Evolutionary conservation across 2,113 vertebrate genomes (phyloP).

Genomic region (Corythornis madagascariensis): DNA sequence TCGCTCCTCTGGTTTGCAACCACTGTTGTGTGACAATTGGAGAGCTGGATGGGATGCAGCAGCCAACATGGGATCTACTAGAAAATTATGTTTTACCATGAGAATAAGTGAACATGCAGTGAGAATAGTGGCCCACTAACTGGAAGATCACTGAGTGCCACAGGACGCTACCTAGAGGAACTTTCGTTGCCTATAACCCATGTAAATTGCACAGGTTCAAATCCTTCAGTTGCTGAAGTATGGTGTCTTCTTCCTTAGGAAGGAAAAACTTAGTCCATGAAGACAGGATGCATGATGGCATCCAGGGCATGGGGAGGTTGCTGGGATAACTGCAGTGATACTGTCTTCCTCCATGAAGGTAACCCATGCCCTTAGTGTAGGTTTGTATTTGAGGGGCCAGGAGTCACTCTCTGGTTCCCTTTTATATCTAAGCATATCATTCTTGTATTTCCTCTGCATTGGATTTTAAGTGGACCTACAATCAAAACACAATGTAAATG

Average conservation of each 20-base stretch:
- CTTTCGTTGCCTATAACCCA: neutral
- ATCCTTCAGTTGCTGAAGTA: neutral
- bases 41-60: neutral
- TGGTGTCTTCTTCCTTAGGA: neutral
- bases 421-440: neutral
- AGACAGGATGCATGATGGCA: neutral
- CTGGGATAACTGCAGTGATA: neutral
- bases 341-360: neutral
- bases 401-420: neutral
- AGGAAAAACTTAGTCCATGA: neutral
- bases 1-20: neutral
- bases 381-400: neutral
- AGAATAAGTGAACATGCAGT: neutral
- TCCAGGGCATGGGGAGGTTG: accelerated
- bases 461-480: neutral
- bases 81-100: accelerated
- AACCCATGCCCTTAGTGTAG: neutral
- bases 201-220: neutral
- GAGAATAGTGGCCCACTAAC: neutral
- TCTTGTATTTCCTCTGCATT: neutral
- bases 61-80: neutral
- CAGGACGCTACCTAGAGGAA: neutral
- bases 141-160: neutral
- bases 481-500: neutral
- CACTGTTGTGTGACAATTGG: neutral